Evolutionary conservation across 2,797 vertebrate genomes (phyloP).

Genomic region (Schizopygopsis malacanthus): DNA sequence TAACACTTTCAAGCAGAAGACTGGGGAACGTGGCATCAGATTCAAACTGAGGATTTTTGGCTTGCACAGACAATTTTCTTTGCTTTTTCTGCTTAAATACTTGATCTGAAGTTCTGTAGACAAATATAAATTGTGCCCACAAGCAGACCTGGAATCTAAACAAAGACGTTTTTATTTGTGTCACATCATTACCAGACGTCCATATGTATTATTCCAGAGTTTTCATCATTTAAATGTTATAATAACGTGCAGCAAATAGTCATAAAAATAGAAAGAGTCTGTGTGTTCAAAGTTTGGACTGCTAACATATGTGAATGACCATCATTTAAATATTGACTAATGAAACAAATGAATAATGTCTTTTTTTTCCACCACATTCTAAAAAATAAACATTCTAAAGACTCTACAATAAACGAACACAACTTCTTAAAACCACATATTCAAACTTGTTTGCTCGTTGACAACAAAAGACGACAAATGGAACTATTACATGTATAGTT

Average conservation of each 20-base stretch:
- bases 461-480: neutral
- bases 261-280: neutral
- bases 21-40: neutral
- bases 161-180: neutral
- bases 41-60: neutral
- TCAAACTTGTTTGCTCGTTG: neutral
- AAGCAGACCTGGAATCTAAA: neutral
- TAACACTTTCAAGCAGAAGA: neutral
- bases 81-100: neutral
- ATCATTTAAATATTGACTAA: neutral
- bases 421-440: neutral
- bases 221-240: neutral
- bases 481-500: neutral
- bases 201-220: neutral
- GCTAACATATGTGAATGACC: neutral
- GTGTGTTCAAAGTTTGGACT: neutral
- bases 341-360: neutral
- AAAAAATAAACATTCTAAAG: neutral
- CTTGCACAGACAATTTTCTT: neutral
- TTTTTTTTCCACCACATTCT: too few relatives aligned
- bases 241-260: neutral
- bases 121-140: neutral
- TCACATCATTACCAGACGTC: neutral
- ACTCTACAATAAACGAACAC: neutral
- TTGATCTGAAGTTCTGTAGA: neutral